Conservation (phyloP, 2,113 vertebrate species). For the Synchiropus splendidus region DNA sequence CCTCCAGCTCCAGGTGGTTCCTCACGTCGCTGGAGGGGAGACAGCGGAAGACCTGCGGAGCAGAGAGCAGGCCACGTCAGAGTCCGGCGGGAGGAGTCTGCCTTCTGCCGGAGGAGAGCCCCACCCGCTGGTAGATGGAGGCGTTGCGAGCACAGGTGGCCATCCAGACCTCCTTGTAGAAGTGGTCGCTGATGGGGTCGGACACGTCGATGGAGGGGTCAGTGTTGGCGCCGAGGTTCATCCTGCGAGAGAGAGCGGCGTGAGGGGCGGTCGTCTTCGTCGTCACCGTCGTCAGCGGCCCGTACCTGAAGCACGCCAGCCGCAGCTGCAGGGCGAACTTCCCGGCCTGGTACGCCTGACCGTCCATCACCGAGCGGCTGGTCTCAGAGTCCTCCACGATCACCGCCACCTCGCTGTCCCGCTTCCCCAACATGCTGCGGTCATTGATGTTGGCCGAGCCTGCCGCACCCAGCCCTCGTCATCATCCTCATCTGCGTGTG, state of each 20-base stretch:
- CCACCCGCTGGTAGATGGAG: constrained; percentile 77
- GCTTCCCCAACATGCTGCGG: constrained; percentile 94
- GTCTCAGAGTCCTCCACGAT: constrained; percentile 81
- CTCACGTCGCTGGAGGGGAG: constrained; percentile 88
- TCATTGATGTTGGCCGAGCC: constrained; percentile 98
- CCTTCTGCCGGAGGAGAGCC: not conserved
- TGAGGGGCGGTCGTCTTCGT: not conserved
- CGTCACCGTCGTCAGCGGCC: not conserved
- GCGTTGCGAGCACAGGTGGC: constrained; percentile 82
- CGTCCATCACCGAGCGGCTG: constrained; percentile 77
- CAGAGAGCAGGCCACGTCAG: not conserved
- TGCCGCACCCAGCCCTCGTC: constrained; percentile 23
- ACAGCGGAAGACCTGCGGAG: constrained; percentile 84
- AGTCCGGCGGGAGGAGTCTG: not conserved
- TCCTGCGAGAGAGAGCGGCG: constrained; percentile 46
- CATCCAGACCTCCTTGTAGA: constrained; percentile 97
- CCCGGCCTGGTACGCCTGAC: constrained; percentile 74
- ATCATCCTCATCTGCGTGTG: not conserved
- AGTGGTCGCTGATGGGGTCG: constrained; percentile 87
- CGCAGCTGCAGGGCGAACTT: constrained; percentile 74
- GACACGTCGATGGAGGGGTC: constrained; percentile 73
- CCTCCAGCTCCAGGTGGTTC: constrained; percentile 75
- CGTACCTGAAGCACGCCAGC: constrained; percentile 87
- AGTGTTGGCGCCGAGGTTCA: constrained; percentile 72
- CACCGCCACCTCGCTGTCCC: constrained; percentile 93